phyloP scores from a whole-genome alignment of 2,888 invertebrate genomes.

The Drosophila multiciliata region DNA sequence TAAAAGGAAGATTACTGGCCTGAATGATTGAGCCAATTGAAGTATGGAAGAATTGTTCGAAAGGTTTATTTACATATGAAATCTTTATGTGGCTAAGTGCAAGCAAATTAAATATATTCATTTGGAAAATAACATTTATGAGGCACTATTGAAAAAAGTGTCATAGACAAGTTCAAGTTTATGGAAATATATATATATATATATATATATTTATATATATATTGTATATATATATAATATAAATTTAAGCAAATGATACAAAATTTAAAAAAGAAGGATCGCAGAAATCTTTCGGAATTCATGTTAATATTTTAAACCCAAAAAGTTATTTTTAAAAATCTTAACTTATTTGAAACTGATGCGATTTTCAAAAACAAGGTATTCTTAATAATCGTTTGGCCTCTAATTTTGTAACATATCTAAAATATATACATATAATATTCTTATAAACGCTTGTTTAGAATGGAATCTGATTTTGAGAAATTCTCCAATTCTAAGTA shows the following conservation, averaged over 20 bases:
- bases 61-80: neutral
- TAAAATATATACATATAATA: neutral
- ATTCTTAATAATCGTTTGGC: neutral
- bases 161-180: neutral
- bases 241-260: too few species aligned
- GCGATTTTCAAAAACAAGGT: neutral
- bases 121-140: neutral
- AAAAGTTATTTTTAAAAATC: neutral
- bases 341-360: neutral
- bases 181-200: neutral
- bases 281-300: neutral
- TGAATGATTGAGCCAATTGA: neutral
- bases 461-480: neutral
- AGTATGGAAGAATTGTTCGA: neutral
- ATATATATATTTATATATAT: neutral
- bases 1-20: conserved; percentile 8
- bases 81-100: neutral
- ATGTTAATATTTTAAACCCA: rapidly evolving
- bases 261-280: neutral
- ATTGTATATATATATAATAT: neutral
- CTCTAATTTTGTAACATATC: neutral
- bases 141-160: neutral
- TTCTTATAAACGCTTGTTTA: too few species aligned
- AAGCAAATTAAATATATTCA: neutral
- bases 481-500: neutral